A percentile compares a stretch with the other conserved stretches of the same genome.
Evolutionary conservation across 1,140 invertebrate species (phyloP).

Genomic region (Vollenhovia emeryi): DNA sequence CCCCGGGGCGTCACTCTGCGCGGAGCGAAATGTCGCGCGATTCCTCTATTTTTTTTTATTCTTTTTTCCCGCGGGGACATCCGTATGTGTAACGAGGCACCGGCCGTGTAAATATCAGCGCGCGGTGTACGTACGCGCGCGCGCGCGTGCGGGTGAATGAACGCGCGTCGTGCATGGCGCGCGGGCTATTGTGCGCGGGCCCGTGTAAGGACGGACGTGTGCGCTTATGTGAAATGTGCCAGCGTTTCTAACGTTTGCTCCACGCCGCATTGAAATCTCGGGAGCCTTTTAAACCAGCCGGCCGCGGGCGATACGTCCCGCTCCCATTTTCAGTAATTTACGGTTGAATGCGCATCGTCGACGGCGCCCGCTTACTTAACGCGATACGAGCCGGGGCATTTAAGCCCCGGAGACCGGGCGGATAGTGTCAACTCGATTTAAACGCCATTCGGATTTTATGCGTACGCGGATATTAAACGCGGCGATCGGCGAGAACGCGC

Average conservation of each 20-base stretch:
- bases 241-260: constrained; percentile 34
- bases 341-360: constrained; percentile 36
- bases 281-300: constrained; percentile 43
- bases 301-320: background rate
- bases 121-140: background rate
- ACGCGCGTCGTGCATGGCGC: too few species aligned
- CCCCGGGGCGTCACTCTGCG: background rate
- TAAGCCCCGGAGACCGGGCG: constrained; percentile 1
- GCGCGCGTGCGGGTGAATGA: constrained; percentile 1
- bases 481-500: background rate
- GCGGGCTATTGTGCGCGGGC: constrained; percentile 26
- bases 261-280: constrained; percentile 44
- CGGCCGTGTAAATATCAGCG: background rate
- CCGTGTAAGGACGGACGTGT: constrained; percentile 37
- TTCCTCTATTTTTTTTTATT: background rate
- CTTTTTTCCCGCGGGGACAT: background rate
- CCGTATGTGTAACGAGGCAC: constrained; percentile 1
- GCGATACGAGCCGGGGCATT: constrained; percentile 36
- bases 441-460: background rate
- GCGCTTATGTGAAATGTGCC: constrained; percentile 45
- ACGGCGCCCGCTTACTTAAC: constrained; percentile 33
- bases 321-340: constrained; percentile 48
- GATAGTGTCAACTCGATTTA: constrained; percentile 47
- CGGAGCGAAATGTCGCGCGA: constrained; percentile 5
- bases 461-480: background rate